Conservation (phyloP, 2,113 vertebrate genomes). For the Taurulus bubalis region DNA sequence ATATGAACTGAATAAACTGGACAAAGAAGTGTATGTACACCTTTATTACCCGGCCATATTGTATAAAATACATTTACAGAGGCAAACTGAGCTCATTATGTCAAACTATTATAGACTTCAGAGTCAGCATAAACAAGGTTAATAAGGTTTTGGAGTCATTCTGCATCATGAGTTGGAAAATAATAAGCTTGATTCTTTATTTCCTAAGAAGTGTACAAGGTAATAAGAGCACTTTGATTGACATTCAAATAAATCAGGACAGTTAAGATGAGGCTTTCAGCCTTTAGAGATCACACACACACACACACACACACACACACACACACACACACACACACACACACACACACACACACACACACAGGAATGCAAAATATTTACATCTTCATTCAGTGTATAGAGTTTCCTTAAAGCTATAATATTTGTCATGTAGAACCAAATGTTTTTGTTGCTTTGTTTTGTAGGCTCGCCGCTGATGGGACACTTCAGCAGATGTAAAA, state of each 20-base stretch:
- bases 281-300: background rate
- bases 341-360: background rate
- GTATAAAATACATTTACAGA: background rate
- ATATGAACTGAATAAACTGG: background rate
- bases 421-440: background rate
- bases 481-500: background rate
- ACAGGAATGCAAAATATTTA: background rate
- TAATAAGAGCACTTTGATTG: background rate
- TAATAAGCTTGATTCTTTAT: background rate
- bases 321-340: too few relatives aligned
- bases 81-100: background rate
- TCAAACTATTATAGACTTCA: background rate
- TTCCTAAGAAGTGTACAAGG: background rate
- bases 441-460: background rate
- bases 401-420: background rate
- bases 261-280: background rate
- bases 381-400: background rate
- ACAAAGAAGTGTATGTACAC: background rate
- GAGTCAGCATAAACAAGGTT: background rate
- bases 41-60: background rate
- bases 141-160: background rate
- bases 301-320: too few relatives aligned
- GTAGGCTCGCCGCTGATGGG: background rate
- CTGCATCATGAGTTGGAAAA: background rate
- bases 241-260: background rate